phyloP scores from a whole-genome alignment of 2,113 vertebrate genomes.

The Gadus macrocephalus region DNA sequence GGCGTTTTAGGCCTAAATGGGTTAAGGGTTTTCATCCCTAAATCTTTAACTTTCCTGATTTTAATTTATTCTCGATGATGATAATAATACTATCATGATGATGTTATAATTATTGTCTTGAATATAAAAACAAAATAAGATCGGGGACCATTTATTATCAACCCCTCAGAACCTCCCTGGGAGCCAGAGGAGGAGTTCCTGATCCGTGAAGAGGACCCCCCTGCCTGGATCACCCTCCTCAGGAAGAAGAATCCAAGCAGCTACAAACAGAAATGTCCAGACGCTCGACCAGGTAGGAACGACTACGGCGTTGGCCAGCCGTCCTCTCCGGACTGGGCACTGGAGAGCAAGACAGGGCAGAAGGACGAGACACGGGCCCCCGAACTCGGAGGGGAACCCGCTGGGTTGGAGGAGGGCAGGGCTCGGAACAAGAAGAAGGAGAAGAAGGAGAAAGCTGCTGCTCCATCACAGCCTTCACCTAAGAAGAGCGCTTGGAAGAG shows the following conservation, averaged over 20 bases:
- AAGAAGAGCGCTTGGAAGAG: background rate
- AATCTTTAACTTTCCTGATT: no score
- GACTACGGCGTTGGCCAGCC: background rate
- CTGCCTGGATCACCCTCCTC: conserved; percentile 54
- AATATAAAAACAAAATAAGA: no score
- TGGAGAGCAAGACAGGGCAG: background rate
- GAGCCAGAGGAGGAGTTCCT: conserved; percentile 61
- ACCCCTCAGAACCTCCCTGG: background rate
- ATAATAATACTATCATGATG: no score
- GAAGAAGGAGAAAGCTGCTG: background rate
- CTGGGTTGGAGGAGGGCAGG: no score
- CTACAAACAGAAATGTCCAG: conserved; percentile 5
- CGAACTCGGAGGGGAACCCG: background rate
- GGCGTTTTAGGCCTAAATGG: no score
- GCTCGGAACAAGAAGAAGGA: background rate
- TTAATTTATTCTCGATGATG: no score
- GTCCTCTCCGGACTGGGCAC: conserved; percentile 20
- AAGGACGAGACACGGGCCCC: conserved; percentile 6
- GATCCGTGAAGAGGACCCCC: conserved; percentile 66
- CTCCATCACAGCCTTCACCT: background rate
- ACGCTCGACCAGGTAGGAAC: conserved; percentile 25
- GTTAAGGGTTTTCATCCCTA: no score
- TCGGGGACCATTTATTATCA: no score
- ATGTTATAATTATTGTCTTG: no score
- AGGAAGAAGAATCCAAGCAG: conserved; percentile 35